phyloP scores from a whole-genome alignment of 2,888 invertebrate species.

The Aphrophora alni region DNA sequence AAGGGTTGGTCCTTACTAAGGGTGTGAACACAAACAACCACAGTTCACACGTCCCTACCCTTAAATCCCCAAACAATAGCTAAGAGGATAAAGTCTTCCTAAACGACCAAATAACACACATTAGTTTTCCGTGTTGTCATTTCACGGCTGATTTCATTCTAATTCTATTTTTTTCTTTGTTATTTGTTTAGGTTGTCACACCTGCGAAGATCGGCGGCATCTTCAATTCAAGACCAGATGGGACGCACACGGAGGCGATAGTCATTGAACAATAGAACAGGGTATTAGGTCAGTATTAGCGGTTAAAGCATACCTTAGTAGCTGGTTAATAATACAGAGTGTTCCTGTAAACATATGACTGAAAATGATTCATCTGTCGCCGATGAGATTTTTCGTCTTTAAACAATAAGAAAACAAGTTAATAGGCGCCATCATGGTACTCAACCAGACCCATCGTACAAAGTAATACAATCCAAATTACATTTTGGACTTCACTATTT shows the following conservation, averaged over 20 bases:
- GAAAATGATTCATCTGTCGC: too few species aligned
- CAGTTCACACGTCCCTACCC: neutral
- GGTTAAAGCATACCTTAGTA: too few species aligned
- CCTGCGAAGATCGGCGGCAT: neutral
- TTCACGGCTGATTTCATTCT: conserved; percentile 1
- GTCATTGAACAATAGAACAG: neutral
- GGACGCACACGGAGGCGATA: neutral
- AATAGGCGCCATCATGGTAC: too few species aligned
- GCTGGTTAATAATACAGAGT: too few species aligned
- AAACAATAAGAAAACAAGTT: too few species aligned
- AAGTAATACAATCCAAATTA: too few species aligned
- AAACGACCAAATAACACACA: conserved; percentile 1
- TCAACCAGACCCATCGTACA: too few species aligned
- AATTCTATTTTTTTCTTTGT: neutral
- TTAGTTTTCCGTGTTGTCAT: neutral
- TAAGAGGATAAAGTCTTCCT: neutral
- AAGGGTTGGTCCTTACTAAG: neutral
- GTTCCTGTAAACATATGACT: too few species aligned
- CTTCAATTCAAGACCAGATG: neutral
- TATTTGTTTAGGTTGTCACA: conserved; percentile 4
- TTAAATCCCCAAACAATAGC: neutral
- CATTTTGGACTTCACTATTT: too few species aligned
- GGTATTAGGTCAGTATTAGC: neutral
- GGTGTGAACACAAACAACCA: neutral
- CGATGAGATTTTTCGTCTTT: too few species aligned